A percentile compares a stretch with the other conserved stretches of the same genome.
These are phyloP conservation scores for Anoplophora glabripennis DNA, from an alignment of 1,140 invertebrate species.

Conservation along the genomic window DNA sequence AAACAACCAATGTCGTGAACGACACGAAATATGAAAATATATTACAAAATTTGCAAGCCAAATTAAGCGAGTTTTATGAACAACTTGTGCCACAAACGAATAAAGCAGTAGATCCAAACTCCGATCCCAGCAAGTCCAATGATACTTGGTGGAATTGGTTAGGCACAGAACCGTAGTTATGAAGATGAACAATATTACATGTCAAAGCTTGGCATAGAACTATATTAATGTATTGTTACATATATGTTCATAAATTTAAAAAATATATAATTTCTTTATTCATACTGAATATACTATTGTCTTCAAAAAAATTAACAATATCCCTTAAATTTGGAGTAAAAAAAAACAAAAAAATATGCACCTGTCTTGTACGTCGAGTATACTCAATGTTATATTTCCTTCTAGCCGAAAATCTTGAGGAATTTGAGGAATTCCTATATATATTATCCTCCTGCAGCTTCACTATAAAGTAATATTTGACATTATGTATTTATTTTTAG, in stretches of 20 bases:
- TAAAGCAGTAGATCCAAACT: constrained; percentile 38
- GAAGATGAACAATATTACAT: not conserved
- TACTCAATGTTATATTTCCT: constrained; percentile 70
- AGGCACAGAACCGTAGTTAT: constrained; percentile 20
- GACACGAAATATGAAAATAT: constrained; percentile 45
- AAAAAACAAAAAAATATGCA: constrained; percentile 37
- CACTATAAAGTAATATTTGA: too few species aligned
- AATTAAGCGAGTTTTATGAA: constrained; percentile 39
- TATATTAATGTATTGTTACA: too few species aligned
- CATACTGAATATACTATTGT: too few species aligned
- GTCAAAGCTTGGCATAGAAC: too few species aligned
- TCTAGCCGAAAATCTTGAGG: too few species aligned
- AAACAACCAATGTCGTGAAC: constrained; percentile 69
- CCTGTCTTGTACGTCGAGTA: constrained; percentile 72
- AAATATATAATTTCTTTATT: not conserved
- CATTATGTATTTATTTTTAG: too few species aligned
- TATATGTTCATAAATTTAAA: too few species aligned
- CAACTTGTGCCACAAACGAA: constrained; percentile 42
- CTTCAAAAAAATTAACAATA: too few species aligned
- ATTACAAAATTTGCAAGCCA: constrained; percentile 32
- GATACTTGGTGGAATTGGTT: constrained; percentile 52
- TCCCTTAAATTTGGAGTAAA: not conserved
- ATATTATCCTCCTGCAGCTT: too few species aligned
- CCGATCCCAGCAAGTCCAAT: constrained; percentile 46
- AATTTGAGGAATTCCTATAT: too few species aligned